Evolutionary conservation across 2,888 invertebrate genomes (phyloP).

Genomic region (Meganola albula): DNA sequence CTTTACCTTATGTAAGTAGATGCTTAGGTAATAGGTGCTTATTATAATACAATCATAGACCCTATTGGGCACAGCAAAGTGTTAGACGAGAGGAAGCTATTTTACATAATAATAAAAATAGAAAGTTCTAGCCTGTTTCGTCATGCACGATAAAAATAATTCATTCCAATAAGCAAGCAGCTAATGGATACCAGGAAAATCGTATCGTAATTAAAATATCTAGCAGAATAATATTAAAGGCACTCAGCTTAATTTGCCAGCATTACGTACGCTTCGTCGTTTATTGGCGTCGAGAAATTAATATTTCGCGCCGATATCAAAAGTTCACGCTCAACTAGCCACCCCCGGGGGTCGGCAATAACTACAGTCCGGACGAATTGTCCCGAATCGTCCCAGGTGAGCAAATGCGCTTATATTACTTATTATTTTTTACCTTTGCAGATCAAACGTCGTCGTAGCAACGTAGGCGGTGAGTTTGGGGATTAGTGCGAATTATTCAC

Average conservation of each 20-base stretch:
- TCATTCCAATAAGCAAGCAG: constrained; percentile 28
- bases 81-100: no score
- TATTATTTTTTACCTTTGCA: constrained; percentile 63
- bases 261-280: constrained; percentile 65
- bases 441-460: constrained; percentile 68
- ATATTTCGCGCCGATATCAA: constrained; percentile 75
- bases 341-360: constrained; percentile 61
- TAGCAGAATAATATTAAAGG: constrained; percentile 65
- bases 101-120: no score
- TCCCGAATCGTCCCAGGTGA: constrained; percentile 69
- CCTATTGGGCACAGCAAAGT: no score
- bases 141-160: no score
- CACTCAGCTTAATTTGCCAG: constrained; percentile 72
- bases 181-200: constrained; percentile 46
- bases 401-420: constrained; percentile 71
- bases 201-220: constrained; percentile 62
- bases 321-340: constrained; percentile 75
- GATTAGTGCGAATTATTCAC: constrained; percentile 71
- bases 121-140: no score
- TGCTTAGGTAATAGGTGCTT: no score
- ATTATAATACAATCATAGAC: no score
- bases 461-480: constrained; percentile 34
- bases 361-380: constrained; percentile 63
- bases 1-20: no score
- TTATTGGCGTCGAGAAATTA: constrained; percentile 74